Evolutionary conservation across 2,888 invertebrate species (phyloP).

Genomic region (Aspidapion aeneum): DNA sequence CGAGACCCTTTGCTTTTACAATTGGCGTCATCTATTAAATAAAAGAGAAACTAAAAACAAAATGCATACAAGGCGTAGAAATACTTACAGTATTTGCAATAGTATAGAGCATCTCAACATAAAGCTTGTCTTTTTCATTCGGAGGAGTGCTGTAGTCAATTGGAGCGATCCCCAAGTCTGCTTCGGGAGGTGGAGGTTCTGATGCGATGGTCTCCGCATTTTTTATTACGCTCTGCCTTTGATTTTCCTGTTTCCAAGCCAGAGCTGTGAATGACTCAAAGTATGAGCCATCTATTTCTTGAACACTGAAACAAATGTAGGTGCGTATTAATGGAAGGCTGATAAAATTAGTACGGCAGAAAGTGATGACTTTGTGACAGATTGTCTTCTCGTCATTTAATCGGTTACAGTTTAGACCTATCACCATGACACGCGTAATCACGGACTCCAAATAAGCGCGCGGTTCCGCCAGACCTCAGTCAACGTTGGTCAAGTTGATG

Average conservation of each 20-base stretch:
- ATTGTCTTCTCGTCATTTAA: too few relatives aligned
- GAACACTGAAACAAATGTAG: conserved; percentile 67
- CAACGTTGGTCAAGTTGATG: too few relatives aligned
- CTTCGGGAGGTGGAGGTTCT: conserved; percentile 55
- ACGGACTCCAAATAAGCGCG: too few relatives aligned
- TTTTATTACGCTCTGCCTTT: conserved; percentile 73
- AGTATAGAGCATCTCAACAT: conserved; percentile 91
- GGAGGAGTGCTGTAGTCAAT: conserved; percentile 45
- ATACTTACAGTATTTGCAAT: conserved; percentile 92
- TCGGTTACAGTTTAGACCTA: too few relatives aligned
- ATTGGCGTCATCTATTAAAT: too few relatives aligned
- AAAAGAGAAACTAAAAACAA: too few relatives aligned
- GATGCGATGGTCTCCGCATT: conserved; percentile 61
- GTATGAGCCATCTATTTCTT: conserved; percentile 91
- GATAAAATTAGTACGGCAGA: too few relatives aligned
- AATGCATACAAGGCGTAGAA: too few relatives aligned
- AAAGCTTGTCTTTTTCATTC: conserved; percentile 66
- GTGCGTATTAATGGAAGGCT: background rate
- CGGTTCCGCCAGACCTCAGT: too few relatives aligned
- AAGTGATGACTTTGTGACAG: too few relatives aligned
- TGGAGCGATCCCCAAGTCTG: conserved; percentile 42
- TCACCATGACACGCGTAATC: too few relatives aligned
- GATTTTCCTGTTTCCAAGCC: conserved; percentile 90
- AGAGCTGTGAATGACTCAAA: conserved; percentile 92
- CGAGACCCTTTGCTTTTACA: too few relatives aligned